Conservation (phyloP, 1,140 invertebrate genomes). For the Drosophila hydei region DNA sequence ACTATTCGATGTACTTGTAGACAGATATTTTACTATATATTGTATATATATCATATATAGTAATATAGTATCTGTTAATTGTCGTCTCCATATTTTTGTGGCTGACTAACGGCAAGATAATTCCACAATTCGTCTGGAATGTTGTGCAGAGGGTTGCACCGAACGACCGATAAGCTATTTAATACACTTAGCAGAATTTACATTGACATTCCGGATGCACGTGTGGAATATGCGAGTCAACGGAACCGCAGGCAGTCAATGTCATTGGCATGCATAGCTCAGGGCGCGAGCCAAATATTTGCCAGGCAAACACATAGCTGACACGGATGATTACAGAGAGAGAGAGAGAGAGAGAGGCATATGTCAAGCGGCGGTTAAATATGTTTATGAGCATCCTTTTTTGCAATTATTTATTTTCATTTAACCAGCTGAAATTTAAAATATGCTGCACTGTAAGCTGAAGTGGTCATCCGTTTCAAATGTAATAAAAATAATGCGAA, state of each 20-base stretch:
- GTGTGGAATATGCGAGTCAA: neutral
- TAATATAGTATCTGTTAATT: too few relatives aligned
- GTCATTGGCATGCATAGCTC: constrained; percentile 31
- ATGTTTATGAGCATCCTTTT: constrained; percentile 51
- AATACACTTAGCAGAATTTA: constrained; percentile 16
- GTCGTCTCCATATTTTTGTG: too few relatives aligned
- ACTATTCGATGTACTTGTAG: too few relatives aligned
- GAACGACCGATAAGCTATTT: constrained; percentile 15
- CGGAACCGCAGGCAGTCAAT: constrained; percentile 1
- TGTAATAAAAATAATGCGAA: neutral
- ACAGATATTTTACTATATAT: too few relatives aligned
- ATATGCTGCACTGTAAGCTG: constrained; percentile 3
- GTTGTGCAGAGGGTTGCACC: neutral
- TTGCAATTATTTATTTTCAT: too few relatives aligned
- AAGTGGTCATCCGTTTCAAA: neutral
- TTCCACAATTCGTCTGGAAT: neutral
- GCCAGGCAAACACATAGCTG: constrained; percentile 16
- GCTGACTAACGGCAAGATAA: neutral
- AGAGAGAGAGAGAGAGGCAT: too few relatives aligned
- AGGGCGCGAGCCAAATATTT: constrained; percentile 28
- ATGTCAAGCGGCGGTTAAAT: constrained; percentile 66
- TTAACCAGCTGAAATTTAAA: too few relatives aligned
- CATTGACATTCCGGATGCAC: constrained; percentile 18
- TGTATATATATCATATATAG: too few relatives aligned
- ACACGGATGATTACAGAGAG: constrained; percentile 29